Evolutionary conservation across 2,888 invertebrate species (phyloP), one percentile per base, ranked within the genome.

Genomic region (Rapana venosa): DNA sequence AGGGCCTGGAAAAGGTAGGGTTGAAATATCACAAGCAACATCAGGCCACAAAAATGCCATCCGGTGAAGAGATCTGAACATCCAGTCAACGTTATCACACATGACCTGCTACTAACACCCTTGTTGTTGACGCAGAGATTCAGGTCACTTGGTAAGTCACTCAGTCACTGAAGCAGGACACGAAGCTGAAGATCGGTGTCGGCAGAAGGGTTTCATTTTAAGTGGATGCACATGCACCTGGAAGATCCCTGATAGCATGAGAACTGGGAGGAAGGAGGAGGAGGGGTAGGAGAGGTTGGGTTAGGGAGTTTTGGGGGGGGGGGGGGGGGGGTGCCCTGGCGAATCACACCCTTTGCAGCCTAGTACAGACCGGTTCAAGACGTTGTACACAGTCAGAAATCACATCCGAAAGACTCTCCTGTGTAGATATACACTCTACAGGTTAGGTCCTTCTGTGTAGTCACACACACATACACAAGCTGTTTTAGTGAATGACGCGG

Each of bases 201-300:
- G 32, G 32, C 32, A 79, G 35, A 79, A 35, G 35, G 32, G 79
- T 35, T 79, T 47, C 47, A 47, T 47, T 61, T 11, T 15, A 79
- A 32, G 79, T 79, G 32, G 79, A 79, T 79, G 79, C 58, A 58
- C 85, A 58, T 85, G 58, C 58, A 85, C 58, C 85, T 85, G 58
- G 85, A 85, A 85, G 85, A 85, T 58, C 85, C 85, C 85, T 85
- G 85, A 83, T 47, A 83, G 83, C 83, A 83, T 79, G 83, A 83
- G 35, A 47, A 83, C 83, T 83, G 83, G 22, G 47, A 47, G 47
- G 47, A 47, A 47, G 47, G 47, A 47, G 47, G 47, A 47, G 47
- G 47, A 8, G 47, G 47, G 8, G 47, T 2, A 47, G 47, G 47
- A 47, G 47, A n/a, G 74, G n/a, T 74, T 20, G 20, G 8, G n/a